Conservation (phyloP, 2,113 vertebrate genomes). For the Nycticryphes semicollaris region DNA sequence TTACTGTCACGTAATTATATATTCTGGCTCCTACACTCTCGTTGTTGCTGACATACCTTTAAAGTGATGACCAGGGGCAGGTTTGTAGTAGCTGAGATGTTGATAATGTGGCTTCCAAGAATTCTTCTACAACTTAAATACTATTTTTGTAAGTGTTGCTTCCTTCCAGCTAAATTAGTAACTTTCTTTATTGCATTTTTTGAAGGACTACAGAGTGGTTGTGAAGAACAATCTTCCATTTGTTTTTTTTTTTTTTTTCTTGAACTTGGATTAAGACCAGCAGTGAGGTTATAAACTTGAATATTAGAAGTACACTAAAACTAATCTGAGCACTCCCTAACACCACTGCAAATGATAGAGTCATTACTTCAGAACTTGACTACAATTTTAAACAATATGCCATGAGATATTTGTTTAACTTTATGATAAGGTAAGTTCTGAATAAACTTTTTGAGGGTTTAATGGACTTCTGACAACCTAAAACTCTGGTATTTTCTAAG, state of each 20-base stretch:
- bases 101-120: not conserved
- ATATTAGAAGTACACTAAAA: not conserved
- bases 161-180: not conserved
- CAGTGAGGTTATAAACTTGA: not conserved
- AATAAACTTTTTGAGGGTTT: not conserved
- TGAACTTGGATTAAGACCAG: not conserved
- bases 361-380: not conserved
- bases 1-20: not conserved
- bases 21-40: not conserved
- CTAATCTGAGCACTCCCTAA: not conserved
- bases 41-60: not conserved
- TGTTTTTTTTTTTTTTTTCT: not conserved
- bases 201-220: not conserved
- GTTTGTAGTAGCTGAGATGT: not conserved
- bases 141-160: not conserved
- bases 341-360: not conserved
- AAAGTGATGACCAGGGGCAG: not conserved
- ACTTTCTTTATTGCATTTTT: not conserved
- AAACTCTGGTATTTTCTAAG: not conserved
- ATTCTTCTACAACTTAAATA: not conserved
- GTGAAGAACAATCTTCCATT: not conserved
- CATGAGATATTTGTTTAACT: not conserved
- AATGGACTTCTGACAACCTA: not conserved
- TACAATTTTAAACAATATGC: not conserved
- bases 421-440: not conserved